A percentile compares a stretch with the other conserved stretches of the same genome.
Conservation (phyloP, 1,140 invertebrate species). For the Anadara kagoshimensis region DNA sequence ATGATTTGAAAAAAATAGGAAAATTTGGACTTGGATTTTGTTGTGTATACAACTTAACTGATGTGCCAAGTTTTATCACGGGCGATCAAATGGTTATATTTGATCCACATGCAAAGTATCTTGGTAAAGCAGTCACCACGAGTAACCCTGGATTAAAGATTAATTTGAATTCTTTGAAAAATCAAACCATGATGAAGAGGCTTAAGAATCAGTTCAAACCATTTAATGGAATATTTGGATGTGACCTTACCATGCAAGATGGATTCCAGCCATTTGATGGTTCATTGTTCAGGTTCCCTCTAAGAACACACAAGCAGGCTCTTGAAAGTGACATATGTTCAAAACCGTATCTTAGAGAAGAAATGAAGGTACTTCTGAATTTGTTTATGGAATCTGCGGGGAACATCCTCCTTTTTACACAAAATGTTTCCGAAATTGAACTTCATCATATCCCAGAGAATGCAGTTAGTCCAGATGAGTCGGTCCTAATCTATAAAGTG, state of each 20-base stretch:
- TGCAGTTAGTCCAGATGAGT: no score
- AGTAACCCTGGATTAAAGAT: slow-evolving; percentile 62
- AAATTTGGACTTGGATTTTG: slow-evolving; percentile 67
- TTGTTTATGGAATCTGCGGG: slow-evolving; percentile 56
- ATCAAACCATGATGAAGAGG: slow-evolving; percentile 41
- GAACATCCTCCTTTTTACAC: slow-evolving; percentile 66
- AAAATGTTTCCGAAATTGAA: slow-evolving; percentile 61
- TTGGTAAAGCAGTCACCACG: slow-evolving; percentile 37
- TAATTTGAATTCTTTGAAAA: slow-evolving; percentile 45
- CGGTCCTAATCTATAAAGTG: no score
- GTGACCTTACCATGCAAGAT: slow-evolving; percentile 14
- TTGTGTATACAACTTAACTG: slow-evolving; percentile 70
- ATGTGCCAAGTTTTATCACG: slow-evolving; percentile 69
- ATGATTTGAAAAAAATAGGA: slow-evolving; percentile 60
- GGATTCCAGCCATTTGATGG: slow-evolving; percentile 31
- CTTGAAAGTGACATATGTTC: slow-evolving; percentile 59
- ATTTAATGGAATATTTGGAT: slow-evolving; percentile 64
- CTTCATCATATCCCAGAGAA: slow-evolving; percentile 46
- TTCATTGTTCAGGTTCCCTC: slow-evolving; percentile 61
- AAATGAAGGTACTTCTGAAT: slow-evolving; percentile 57
- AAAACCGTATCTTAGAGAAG: slow-evolving; percentile 51
- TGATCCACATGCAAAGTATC: slow-evolving; percentile 66
- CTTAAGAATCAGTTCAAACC: slow-evolving; percentile 61
- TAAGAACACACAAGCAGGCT: slow-evolving; percentile 62
- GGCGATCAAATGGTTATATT: slow-evolving; percentile 65